Conservation (phyloP, 2,888 invertebrate genomes). For the Anoplius nigerrimus region DNA sequence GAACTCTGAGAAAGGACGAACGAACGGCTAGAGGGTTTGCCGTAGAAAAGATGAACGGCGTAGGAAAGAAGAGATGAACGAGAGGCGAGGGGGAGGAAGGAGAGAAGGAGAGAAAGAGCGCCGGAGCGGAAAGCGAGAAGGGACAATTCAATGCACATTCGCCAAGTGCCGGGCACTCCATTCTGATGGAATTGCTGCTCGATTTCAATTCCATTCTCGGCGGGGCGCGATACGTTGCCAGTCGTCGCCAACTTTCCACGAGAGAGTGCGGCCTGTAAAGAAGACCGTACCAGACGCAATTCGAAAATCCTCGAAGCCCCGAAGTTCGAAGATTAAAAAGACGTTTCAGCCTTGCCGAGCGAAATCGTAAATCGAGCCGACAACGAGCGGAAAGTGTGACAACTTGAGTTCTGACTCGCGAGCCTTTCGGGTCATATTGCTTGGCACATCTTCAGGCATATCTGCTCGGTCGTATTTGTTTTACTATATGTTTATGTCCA, state of each 20-base stretch:
- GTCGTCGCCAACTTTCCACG: slow-evolving; percentile 3
- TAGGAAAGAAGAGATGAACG: slow-evolving; percentile 11
- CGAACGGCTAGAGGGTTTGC: slow-evolving; percentile 22
- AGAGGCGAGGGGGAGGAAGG: no score
- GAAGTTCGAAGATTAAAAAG: neutral
- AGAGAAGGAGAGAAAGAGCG: slow-evolving; percentile 19
- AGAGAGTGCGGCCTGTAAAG: neutral
- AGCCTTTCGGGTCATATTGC: no score
- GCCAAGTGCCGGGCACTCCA: slow-evolving; percentile 36
- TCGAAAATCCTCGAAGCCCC: neutral
- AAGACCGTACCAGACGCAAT: no score
- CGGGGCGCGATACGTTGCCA: slow-evolving; percentile 17
- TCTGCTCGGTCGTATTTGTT: no score
- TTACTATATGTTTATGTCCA: no score
- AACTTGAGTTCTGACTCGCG: no score
- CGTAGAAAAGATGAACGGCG: slow-evolving; percentile 21
- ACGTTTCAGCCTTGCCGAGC: no score
- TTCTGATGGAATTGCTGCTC: slow-evolving; percentile 50
- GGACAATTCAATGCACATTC: slow-evolving; percentile 41
- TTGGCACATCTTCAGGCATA: no score
- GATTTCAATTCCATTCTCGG: slow-evolving; percentile 4
- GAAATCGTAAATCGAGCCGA: no score
- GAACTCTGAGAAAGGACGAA: slow-evolving; percentile 24
- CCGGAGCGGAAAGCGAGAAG: slow-evolving; percentile 31
- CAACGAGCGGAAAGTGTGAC: no score